Percentiles rank a stretch among this genome's conserved stretches.
These are phyloP conservation scores for Matsumurasca onukii DNA, from an alignment of 1,140 invertebrate genomes.

Conservation along the genomic window DNA sequence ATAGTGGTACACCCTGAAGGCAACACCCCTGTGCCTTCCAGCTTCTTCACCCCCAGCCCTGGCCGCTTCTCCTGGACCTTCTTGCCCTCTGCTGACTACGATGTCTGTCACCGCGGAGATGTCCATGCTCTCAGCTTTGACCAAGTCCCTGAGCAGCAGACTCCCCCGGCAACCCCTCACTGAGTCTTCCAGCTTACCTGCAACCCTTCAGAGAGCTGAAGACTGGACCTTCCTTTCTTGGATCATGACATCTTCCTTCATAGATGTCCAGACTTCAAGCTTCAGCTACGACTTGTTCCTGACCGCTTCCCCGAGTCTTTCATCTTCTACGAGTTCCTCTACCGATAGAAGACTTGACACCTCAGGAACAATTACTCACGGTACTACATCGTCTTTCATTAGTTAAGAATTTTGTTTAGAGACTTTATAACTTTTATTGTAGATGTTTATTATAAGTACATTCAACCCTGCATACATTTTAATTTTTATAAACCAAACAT, in stretches of 20 bases:
- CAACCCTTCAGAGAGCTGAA: background rate
- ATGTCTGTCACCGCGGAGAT: conserved; percentile 26
- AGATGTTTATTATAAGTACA: conserved; percentile 1
- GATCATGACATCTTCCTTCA: background rate
- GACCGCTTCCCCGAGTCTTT: background rate
- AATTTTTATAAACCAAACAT: too few species aligned
- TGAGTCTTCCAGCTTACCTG: background rate
- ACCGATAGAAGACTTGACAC: background rate
- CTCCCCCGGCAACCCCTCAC: conserved; percentile 4
- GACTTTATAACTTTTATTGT: too few species aligned
- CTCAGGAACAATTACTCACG: background rate
- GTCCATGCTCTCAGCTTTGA: background rate
- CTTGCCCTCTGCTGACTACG: conserved; percentile 25
- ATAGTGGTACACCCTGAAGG: conserved; percentile 3
- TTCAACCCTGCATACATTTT: too few species aligned
- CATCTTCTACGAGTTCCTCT: too few species aligned
- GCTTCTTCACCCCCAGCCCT: conserved; percentile 12
- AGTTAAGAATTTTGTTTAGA: too few species aligned
- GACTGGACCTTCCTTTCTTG: background rate
- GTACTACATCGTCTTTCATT: background rate
- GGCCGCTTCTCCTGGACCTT: conserved; percentile 28
- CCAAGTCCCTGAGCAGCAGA: conserved; percentile 20
- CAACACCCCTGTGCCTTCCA: conserved; percentile 4
- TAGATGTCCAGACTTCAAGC: too few species aligned
- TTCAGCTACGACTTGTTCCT: too few species aligned